Evolutionary conservation across 2,888 invertebrate species (phyloP).

Genomic region (Formica aserva): DNA sequence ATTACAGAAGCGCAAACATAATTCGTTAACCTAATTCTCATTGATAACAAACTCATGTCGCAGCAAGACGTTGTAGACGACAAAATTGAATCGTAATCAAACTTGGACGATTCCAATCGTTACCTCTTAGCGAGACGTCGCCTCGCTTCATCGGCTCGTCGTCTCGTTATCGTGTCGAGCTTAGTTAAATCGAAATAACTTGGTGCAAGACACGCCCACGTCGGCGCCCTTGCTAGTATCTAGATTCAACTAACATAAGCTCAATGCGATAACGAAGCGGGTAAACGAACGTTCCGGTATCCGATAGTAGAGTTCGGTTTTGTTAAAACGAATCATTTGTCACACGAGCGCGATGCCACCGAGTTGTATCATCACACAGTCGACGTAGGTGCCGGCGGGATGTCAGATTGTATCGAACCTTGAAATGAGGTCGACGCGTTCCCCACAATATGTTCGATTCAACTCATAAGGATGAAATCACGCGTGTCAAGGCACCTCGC

Average conservation of each 20-base stretch:
- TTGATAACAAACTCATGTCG: background rate
- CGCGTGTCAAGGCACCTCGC: conserved; percentile 55
- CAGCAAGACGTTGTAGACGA: background rate
- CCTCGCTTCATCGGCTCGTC: conserved; percentile 27
- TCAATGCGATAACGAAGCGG: conserved; percentile 67
- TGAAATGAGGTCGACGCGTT: conserved; percentile 71
- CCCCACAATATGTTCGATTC: conserved; percentile 65
- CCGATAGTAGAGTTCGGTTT: conserved; percentile 66
- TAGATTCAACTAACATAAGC: conserved; percentile 63
- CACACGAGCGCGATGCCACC: conserved; percentile 65
- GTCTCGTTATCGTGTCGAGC: conserved; percentile 36
- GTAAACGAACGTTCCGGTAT: conserved; percentile 67
- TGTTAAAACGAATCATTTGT: conserved; percentile 78
- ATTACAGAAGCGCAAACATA: background rate
- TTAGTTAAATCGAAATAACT: conserved; percentile 45
- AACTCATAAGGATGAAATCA: conserved; percentile 41
- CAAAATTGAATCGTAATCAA: conserved; percentile 29
- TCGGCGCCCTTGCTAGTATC: conserved; percentile 54
- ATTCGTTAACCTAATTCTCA: background rate
- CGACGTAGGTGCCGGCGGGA: conserved; percentile 66
- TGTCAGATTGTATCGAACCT: conserved; percentile 74
- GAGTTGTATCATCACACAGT: conserved; percentile 54
- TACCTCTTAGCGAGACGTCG: conserved; percentile 37
- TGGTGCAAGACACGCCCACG: conserved; percentile 1
- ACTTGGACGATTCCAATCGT: conserved; percentile 52